phyloP scores from a whole-genome alignment of 1,140 invertebrate genomes.

The Cydia strobilella region DNA sequence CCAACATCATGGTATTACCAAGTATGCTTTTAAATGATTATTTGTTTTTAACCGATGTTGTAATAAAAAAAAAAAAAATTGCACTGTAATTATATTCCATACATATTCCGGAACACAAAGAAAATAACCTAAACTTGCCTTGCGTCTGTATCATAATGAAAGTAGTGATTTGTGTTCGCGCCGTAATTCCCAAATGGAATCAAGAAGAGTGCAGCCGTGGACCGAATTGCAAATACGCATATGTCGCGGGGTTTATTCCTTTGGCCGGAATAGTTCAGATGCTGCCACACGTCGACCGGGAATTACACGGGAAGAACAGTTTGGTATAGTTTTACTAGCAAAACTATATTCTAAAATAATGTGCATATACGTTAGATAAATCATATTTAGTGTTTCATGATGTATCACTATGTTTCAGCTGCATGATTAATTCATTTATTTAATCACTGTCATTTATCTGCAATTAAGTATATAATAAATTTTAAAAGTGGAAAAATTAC shows the following conservation, averaged over 20 bases:
- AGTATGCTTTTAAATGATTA: too few species aligned
- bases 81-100: background rate
- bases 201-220: conserved; percentile 76
- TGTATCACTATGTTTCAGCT: too few species aligned
- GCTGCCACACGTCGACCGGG: conserved; percentile 1
- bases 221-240: conserved; percentile 76
- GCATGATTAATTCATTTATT: too few species aligned
- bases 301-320: background rate
- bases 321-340: background rate
- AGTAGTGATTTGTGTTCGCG: conserved; percentile 75
- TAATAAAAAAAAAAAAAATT: background rate
- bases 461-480: too few species aligned
- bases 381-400: too few species aligned
- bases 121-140: conserved; percentile 33
- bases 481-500: too few species aligned
- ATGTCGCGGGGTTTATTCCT: conserved; percentile 68
- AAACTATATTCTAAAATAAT: background rate
- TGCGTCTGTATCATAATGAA: conserved; percentile 62
- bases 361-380: too few species aligned
- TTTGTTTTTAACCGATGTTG: too few species aligned
- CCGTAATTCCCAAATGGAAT: conserved; percentile 78
- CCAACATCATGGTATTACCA: too few species aligned
- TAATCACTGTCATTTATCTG: too few species aligned
- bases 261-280: conserved; percentile 22
- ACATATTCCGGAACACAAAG: conserved; percentile 28